These are phyloP conservation scores for Cynoglossus semilaevis DNA, from an alignment of 2,113 vertebrate species.

Conservation along the genomic window DNA sequence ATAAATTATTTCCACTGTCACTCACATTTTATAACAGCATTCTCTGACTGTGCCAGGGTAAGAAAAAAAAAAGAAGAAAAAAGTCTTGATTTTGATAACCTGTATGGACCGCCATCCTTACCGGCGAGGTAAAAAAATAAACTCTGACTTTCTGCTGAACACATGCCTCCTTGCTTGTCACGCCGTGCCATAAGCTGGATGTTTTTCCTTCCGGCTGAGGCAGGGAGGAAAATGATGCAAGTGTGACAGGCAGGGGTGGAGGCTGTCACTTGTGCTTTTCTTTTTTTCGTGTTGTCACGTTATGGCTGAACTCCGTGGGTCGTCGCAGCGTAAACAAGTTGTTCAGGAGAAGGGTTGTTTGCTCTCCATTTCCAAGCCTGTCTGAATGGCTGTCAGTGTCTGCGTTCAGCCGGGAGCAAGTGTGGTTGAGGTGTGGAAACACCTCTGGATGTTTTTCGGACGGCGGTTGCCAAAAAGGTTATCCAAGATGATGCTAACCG, in stretches of 20 bases:
- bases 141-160: conserved; percentile 18
- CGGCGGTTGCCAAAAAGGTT: conserved; percentile 41
- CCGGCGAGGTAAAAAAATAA: conserved; percentile 51
- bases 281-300: conserved; percentile 69
- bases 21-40: conserved; percentile 14
- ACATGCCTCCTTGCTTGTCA: conserved; percentile 39
- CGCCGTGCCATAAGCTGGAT: conserved; percentile 46
- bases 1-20: conserved; percentile 4
- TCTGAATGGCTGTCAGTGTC: conserved; percentile 61
- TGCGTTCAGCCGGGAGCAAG: conserved; percentile 49
- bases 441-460: conserved; percentile 43
- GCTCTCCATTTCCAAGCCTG: conserved; percentile 64
- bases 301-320: conserved; percentile 62
- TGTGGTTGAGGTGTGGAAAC: conserved; percentile 45
- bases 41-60: conserved; percentile 24
- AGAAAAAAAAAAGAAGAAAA: conserved; percentile 6
- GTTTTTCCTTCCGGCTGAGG: conserved; percentile 45
- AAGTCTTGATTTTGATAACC: conserved; percentile 37
- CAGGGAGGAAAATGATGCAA: conserved; percentile 45
- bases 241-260: conserved; percentile 61
- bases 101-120: conserved; percentile 26
- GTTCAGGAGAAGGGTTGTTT: conserved; percentile 66
- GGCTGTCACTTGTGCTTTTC: conserved; percentile 68
- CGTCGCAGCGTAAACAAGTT: conserved; percentile 66
- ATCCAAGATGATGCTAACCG: conserved; percentile 27